phyloP scores from a whole-genome alignment of 92 coral and sea anemone species.

The Umimayanthus chanpuru region DNA sequence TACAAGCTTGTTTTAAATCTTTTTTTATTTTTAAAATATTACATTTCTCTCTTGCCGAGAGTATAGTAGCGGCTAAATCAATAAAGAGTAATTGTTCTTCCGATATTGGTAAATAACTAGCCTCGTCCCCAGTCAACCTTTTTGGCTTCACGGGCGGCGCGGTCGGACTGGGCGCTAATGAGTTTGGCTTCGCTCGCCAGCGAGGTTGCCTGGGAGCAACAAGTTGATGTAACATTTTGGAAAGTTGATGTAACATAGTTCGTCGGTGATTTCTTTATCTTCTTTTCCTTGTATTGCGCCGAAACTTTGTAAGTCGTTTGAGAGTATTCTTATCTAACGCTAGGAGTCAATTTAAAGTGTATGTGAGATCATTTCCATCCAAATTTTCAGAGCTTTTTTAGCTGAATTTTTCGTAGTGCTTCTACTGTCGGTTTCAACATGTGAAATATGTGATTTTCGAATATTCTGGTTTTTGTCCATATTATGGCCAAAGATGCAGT shows the following conservation, averaged over 20 bases:
- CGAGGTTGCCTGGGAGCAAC: too few species aligned
- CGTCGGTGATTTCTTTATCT: conserved; percentile 9
- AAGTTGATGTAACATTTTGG: too few species aligned
- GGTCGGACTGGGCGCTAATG: too few species aligned
- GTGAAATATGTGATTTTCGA: conserved; percentile 4
- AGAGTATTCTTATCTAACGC: conserved; percentile 7
- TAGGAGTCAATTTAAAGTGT: conserved; percentile 8
- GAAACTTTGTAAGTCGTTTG: conserved; percentile 2
- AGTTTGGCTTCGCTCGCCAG: too few species aligned
- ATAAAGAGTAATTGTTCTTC: too few species aligned
- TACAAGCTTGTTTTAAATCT: too few species aligned
- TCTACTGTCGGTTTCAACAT: conserved; percentile 12
- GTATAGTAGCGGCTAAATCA: too few species aligned
- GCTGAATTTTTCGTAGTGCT: neutral
- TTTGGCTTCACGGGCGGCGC: too few species aligned
- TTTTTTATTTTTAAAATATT: too few species aligned
- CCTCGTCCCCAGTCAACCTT: too few species aligned
- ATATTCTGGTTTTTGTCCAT: conserved; percentile 15
- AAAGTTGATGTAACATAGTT: neutral
- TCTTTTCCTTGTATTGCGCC: neutral
- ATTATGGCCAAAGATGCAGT: conserved; percentile 16
- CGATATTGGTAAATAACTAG: too few species aligned
- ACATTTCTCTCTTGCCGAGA: too few species aligned
- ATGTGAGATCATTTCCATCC: neutral
- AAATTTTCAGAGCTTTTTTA: conserved; percentile 3